Evolutionary conservation across 2,113 vertebrate genomes (phyloP), one percentile per base, ranked within the genome.

Genomic region (Chionodraco myersi): DNA sequence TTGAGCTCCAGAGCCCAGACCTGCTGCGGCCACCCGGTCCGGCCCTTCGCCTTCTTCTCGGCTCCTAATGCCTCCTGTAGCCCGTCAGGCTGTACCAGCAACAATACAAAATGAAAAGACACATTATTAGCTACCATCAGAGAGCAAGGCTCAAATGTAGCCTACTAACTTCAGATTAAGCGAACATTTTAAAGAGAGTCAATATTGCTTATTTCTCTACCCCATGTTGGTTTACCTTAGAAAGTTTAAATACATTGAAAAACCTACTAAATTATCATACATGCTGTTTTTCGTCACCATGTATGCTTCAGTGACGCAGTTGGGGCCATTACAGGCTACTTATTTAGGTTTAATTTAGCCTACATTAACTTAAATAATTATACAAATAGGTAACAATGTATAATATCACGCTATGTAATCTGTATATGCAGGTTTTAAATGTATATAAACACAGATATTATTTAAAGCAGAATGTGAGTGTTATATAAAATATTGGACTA

Each of bases 11-110:
- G 94, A 73, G 97, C 97, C 97, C 97, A 99, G 89, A 98, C 97
- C 93, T 99, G 97, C 95, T 99, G 97, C n/a, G 97, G 97, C 97
- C 97, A 99, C 26, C 97, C 97, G 61, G 97, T 98, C 89, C 97
- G 94, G 82, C 97, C 97, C 86, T 97, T 98, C 87, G 94, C 94
- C 92, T 96, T 97, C 95, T 98, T 98, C 92, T 97, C 96, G 36
- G 93, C 92, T 53, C 93, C 94, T 77, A 94, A 83, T 44, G 95
- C 89, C 23, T 95, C 95, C 87, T 94, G 95, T 68, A 95, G 95
- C 57, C 90, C 94, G 83, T 97, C 97, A 45, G 91, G 92, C 91
- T 95, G 96, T 65, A 86, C 61, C 58, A 70, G 11, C 26, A 44
- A 64, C 14, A 41, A 53, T 13, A 67, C 6, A 41, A 41, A 41